Evolutionary conservation across 2,888 invertebrate species (phyloP).

Genomic region (Clostera curtula): DNA sequence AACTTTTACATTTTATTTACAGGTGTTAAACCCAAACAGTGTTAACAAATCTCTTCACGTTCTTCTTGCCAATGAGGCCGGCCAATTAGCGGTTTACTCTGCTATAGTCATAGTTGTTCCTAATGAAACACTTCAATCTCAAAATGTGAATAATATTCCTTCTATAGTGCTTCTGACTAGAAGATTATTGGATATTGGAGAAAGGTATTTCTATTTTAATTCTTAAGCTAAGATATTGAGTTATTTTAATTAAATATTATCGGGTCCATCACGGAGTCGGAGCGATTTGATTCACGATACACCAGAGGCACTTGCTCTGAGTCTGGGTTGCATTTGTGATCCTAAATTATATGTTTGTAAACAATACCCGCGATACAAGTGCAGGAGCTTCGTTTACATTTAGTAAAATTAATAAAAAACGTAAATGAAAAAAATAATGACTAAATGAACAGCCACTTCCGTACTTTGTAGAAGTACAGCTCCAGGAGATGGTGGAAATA

Average conservation of each 20-base stretch:
- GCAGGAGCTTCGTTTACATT: too few relatives aligned
- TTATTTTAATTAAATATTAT: too few relatives aligned
- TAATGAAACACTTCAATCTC: constrained; percentile 18
- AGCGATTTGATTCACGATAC: too few relatives aligned
- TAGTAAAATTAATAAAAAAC: too few relatives aligned
- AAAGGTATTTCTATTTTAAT: constrained; percentile 37
- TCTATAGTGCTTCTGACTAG: constrained; percentile 33
- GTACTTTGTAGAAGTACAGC: neutral
- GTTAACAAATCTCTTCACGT: constrained; percentile 9
- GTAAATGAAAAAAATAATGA: too few relatives aligned
- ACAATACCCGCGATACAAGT: too few relatives aligned
- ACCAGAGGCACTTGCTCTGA: too few relatives aligned
- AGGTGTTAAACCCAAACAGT: constrained; percentile 27
- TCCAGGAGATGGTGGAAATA: neutral
- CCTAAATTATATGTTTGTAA: too few relatives aligned
- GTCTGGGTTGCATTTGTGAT: too few relatives aligned
- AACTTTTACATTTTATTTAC: constrained; percentile 14
- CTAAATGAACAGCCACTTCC: too few relatives aligned
- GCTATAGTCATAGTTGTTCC: constrained; percentile 42
- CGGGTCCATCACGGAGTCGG: too few relatives aligned
- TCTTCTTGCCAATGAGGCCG: constrained; percentile 28
- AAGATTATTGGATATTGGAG: constrained; percentile 42
- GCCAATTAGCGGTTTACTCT: constrained; percentile 38
- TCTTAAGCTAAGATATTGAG: too few relatives aligned
- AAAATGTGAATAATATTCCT: constrained; percentile 8